Conservation (phyloP, 2,888 invertebrate species). For the Melanostoma mellinum region DNA sequence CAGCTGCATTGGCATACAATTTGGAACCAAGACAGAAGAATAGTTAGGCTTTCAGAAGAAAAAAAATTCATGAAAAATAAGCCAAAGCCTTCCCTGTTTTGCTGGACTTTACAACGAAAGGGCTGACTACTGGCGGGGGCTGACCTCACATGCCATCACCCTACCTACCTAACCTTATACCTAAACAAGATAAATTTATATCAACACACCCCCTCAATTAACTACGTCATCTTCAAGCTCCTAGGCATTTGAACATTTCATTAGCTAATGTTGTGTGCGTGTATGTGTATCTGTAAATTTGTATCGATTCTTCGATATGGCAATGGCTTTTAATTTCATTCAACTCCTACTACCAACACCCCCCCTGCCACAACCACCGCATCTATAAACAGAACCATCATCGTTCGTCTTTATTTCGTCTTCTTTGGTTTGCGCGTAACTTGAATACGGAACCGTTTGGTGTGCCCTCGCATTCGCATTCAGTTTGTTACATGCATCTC, state of each 20-base stretch:
- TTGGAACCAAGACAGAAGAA: too few species aligned
- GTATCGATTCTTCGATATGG: slow-evolving; percentile 17
- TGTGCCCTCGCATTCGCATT: slow-evolving; percentile 33
- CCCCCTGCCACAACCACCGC: neutral
- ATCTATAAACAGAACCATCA: neutral
- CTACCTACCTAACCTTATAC: too few species aligned
- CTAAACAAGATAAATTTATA: too few species aligned
- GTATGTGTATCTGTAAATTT: slow-evolving; percentile 12
- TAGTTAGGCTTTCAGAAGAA: too few species aligned
- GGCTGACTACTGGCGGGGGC: too few species aligned
- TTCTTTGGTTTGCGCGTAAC: slow-evolving; percentile 46
- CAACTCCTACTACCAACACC: neutral
- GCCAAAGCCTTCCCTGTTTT: too few species aligned
- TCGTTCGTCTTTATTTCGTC: neutral
- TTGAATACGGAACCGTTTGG: slow-evolving; percentile 31
- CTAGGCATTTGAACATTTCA: slow-evolving; percentile 33
- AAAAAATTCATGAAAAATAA: too few species aligned
- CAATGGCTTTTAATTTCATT: slow-evolving; percentile 31
- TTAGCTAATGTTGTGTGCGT: slow-evolving; percentile 51
- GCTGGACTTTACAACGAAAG: too few species aligned
- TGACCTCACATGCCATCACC: too few species aligned
- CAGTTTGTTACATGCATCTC: slow-evolving; percentile 45
- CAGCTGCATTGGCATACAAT: too few species aligned
- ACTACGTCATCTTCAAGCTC: slow-evolving; percentile 41
- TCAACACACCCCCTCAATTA: neutral